Base-by-base conservation (phyloP, 2,113 vertebrate genomes). In the Eulacestoma nigropectus region DNA sequence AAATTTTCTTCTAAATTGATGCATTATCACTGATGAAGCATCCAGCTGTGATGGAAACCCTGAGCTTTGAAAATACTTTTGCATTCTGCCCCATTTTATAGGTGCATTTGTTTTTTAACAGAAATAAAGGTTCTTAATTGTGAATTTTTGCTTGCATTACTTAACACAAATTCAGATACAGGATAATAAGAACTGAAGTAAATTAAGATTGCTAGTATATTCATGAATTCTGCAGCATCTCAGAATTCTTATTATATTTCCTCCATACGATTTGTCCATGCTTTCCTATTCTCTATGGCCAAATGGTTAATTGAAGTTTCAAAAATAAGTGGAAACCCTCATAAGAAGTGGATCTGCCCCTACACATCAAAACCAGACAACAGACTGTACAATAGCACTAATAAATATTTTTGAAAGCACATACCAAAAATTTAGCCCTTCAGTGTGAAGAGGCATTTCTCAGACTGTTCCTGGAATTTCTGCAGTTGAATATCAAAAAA, bases 311-410 rank as follows among this genome's bases (percentile, higher is more conserved):
- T 9, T 77, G 41, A 77, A 86, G 90, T 92, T 37, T 95, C 57
- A 92, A 78, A 91, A 95, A 83, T 93, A 91, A 93, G 80, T 95
- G 87, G 81, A 93, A 68, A 72, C 49, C 83, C 73, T 95, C 70
- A 65, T 65, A 92, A 97, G 89, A 95, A 94, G 68, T 92, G 93
- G 90, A 95, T 87, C 74, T 70, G 69, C 25, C 53, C 12, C 7
- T 53, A 84, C 25, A 64, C 25, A 72, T 64, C 33, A 68, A 78
- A 93, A 84, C 0, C 22, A 84, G 64, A 33, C 29, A 74, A 41
- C 7, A 52, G 46, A 49, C 16, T 35, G 16, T 67, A n/a, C 1
- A 1, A 25, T 18, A 72, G 9, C 27, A 33, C 9, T 73, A 67
- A 52, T 21, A 64, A 73, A 72, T 63, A 35, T 20, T 75, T 95